Base-by-base conservation (phyloP, 2,797 vertebrate species). In the Lacerta agilis region DNA sequence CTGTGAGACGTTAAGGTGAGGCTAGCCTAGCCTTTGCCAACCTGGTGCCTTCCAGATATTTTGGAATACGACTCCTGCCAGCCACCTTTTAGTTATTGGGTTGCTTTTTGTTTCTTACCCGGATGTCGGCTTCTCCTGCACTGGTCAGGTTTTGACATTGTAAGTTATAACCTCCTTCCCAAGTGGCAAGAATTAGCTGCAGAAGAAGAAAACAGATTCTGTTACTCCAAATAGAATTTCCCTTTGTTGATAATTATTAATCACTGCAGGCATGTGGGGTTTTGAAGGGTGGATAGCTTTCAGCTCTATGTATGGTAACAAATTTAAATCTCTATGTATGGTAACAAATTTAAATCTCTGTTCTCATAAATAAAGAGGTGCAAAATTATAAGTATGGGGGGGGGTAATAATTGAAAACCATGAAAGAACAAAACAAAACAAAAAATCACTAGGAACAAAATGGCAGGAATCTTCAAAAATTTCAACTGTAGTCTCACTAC, bases 141-240 rank as follows among this genome's bases (percentile, higher is more conserved):
- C 97, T 97, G 94, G 95, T 89, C 15, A 98, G 97, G 86, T 97
- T 96, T 95, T 98, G 98, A 95, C 98, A 98, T 90, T 98, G 98
- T 90, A 98, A 89, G 87, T 96, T 97, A 96, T 98, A 98, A 61
- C 97, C 94, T 82, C 97, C 98, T 94, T 97, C 97, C 98, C 98
- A 98, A 0, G 96, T 96, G 94, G 98, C 95, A 75, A 97, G 97
- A 92, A 97, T 96, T 88, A 98, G 97, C 98, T 98, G 94, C 82
- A 96, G 95, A 15, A 91, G 15, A 86, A 96, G 23, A 85, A 96
- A 90, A 72, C 4, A 77, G 3, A 87, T 45, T 82, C 23, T 13
- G 8, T 86, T 77, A 23, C 0, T 4, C 0, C 25, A 27, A 86
- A 33, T 5, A 80, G 76, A 79, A 0, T 8, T 36, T 72, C 33